These are phyloP conservation scores for Phrynocephalus guinanensis DNA, from an alignment of 2,797 vertebrate species.

Conservation along the genomic window DNA sequence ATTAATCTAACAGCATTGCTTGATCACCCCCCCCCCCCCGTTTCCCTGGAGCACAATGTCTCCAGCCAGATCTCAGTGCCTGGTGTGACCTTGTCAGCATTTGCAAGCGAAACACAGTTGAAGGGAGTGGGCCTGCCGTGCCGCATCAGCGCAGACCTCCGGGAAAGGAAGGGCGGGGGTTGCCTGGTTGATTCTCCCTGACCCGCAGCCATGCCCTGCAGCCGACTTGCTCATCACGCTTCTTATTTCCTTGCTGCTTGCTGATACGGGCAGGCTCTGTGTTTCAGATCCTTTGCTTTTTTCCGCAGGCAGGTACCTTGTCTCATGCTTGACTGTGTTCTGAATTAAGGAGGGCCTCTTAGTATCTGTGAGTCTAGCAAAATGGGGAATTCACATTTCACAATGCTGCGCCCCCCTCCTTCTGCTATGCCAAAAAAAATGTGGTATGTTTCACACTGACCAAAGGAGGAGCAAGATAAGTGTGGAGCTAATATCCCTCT, in stretches of 20 bases:
- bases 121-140: slow-evolving; percentile 14
- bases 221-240: slow-evolving; percentile 35
- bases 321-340: slow-evolving; percentile 36
- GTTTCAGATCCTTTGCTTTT: slow-evolving; percentile 24
- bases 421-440: not conserved
- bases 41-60: slow-evolving; percentile 51
- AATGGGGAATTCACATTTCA: slow-evolving; percentile 29
- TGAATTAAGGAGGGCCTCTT: slow-evolving; percentile 4
- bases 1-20: slow-evolving; percentile 33
- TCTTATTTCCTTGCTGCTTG: slow-evolving; percentile 28
- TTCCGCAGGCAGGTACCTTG: not conserved
- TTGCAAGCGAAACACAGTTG: slow-evolving; percentile 46
- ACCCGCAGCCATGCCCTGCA: not conserved
- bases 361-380: slow-evolving; percentile 30
- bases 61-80: slow-evolving; percentile 32
- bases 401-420: slow-evolving; percentile 22
- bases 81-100: slow-evolving; percentile 60
- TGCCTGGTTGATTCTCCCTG: not conserved
- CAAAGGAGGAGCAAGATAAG: not conserved
- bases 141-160: slow-evolving; percentile 21
- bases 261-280: not conserved
- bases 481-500: not conserved
- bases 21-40: not conserved
- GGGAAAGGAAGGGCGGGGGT: not conserved
- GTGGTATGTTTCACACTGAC: not conserved